Conservation (phyloP, 2,113 vertebrate genomes). For the Psammodynastes pulverulentus region DNA sequence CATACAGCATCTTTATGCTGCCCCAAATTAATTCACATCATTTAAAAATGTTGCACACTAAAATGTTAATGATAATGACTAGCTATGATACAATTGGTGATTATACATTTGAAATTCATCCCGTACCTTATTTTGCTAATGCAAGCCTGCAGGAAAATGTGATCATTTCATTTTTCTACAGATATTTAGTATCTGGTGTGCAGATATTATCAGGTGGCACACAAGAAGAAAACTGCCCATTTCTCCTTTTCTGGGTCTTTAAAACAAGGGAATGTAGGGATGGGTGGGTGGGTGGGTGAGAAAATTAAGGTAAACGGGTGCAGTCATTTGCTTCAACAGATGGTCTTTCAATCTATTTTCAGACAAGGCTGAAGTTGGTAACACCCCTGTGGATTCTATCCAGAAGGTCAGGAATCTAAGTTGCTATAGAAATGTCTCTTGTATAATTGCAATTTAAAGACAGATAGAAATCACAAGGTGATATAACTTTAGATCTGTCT, state of each 20-base stretch:
- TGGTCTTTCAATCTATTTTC: slow-evolving; percentile 32
- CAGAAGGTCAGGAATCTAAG: slow-evolving; percentile 14
- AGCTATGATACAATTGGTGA: slow-evolving; percentile 51
- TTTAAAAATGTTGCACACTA: slow-evolving; percentile 42
- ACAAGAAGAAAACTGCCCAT: not conserved
- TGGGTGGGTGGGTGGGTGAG: not conserved
- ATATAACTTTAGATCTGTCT: not conserved
- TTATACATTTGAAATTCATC: slow-evolving; percentile 58
- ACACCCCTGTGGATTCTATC: slow-evolving; percentile 10
- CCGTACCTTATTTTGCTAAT: slow-evolving; percentile 49
- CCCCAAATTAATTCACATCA: slow-evolving; percentile 44
- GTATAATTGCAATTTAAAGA: slow-evolving; percentile 30
- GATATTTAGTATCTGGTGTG: not conserved
- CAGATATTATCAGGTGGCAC: not conserved
- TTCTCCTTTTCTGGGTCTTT: not conserved
- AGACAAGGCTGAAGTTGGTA: slow-evolving; percentile 8
- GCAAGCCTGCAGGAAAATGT: not conserved
- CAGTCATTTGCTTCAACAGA: slow-evolving; percentile 17
- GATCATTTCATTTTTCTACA: not conserved
- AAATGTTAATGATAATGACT: slow-evolving; percentile 59
- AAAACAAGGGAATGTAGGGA: not conserved
- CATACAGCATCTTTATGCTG: slow-evolving; percentile 17
- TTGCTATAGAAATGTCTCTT: slow-evolving; percentile 37
- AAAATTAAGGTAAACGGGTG: not conserved
- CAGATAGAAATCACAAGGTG: slow-evolving; percentile 35